Conservation (phyloP, 2,888 invertebrate species). For the Drosophila kokeensis region DNA sequence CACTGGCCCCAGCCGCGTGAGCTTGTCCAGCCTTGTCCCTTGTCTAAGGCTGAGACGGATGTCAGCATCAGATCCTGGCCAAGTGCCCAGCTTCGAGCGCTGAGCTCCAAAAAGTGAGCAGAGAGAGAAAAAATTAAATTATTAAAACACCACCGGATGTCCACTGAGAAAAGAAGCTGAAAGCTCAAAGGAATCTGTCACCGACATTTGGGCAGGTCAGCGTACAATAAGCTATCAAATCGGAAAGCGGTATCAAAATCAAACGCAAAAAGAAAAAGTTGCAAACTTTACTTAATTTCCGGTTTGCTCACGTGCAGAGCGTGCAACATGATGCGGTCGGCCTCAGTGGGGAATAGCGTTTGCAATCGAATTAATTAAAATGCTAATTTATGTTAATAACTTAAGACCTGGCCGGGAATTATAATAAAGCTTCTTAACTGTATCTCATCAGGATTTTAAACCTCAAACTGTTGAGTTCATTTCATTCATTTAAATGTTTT, state of each 20-base stretch:
- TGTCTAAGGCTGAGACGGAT: slow-evolving; percentile 16
- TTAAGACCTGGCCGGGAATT: slow-evolving; percentile 36
- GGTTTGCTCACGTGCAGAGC: slow-evolving; percentile 50
- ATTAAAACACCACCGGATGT: slow-evolving; percentile 78
- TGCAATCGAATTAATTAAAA: slow-evolving; percentile 59
- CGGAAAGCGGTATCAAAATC: slow-evolving; percentile 22
- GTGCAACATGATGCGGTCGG: slow-evolving; percentile 32
- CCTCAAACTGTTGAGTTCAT: background rate
- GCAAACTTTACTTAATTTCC: slow-evolving; percentile 61
- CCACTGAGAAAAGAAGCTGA: slow-evolving; percentile 62
- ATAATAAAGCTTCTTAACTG: slow-evolving; percentile 2
- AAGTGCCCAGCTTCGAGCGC: slow-evolving; percentile 8
- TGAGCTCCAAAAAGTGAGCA: slow-evolving; percentile 1
- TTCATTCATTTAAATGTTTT: background rate
- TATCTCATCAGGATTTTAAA: background rate
- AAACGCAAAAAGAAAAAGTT: slow-evolving; percentile 14
- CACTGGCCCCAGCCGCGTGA: slow-evolving; percentile 41
- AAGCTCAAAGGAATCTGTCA: slow-evolving; percentile 60
- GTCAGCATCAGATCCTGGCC: slow-evolving; percentile 10
- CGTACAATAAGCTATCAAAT: slow-evolving; percentile 37
- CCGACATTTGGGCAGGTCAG: slow-evolving; percentile 21
- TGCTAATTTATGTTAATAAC: slow-evolving; percentile 46
- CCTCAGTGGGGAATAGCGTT: slow-evolving; percentile 19
- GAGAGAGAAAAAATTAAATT: slow-evolving; percentile 66
- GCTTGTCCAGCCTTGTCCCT: slow-evolving; percentile 38